Conservation (phyloP, 2,888 invertebrate species). For the Hyposoter didymator region DNA sequence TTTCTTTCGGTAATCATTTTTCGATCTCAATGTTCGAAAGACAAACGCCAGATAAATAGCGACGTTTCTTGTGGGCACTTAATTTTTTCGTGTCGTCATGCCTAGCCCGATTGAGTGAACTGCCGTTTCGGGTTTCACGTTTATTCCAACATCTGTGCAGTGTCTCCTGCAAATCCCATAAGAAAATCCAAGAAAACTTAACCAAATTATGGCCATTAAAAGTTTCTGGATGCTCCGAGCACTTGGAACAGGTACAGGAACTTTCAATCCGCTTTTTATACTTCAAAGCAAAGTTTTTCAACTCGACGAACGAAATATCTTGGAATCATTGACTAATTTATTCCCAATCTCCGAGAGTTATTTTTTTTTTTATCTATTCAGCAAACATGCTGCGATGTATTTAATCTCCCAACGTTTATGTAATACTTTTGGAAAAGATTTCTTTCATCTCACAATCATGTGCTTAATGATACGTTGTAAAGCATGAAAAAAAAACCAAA, state of each 20-base stretch:
- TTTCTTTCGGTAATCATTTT: constrained; percentile 31
- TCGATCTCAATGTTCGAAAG: background rate
- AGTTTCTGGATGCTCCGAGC: background rate
- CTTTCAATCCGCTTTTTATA: background rate
- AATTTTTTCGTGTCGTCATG: background rate
- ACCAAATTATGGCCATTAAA: background rate
- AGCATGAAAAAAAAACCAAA: background rate
- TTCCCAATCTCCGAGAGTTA: background rate
- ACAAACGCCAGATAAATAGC: constrained; percentile 23
- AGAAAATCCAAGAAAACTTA: background rate
- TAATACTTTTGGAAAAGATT: background rate
- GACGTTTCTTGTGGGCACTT: background rate
- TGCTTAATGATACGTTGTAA: background rate
- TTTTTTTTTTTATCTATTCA: background rate
- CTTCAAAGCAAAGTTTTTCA: background rate
- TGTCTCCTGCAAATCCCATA: background rate
- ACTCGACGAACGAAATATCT: background rate
- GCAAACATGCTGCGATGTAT: background rate
- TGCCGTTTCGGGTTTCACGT: background rate
- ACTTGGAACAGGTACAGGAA: background rate
- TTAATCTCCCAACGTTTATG: background rate
- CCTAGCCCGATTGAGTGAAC: background rate
- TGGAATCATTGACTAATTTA: background rate
- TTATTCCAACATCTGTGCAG: background rate
- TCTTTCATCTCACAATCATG: background rate